Base-by-base conservation (phyloP, 1,140 invertebrate genomes). In the Brachionus rubens region DNA sequence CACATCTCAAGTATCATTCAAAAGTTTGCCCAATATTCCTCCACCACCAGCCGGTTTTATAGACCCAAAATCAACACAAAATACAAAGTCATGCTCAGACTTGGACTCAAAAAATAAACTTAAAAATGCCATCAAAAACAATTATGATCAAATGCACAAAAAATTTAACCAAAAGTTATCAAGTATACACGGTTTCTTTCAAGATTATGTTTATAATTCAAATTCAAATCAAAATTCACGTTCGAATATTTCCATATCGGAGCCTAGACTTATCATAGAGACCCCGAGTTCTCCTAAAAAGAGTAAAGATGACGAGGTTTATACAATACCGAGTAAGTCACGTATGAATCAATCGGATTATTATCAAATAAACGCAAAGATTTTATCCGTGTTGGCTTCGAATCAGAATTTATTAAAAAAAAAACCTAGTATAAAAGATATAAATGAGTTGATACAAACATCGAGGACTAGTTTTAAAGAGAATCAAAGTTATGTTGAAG, bases 341-440 rank as follows among this genome's bases (percentile, higher is more conserved):
- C 33, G 36, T 10, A 16, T 16, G 3, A 65, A 43, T 41, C 28
- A 65, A 65, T 65, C 59, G 43, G 59, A 65, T 19, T 65, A 65
- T 14, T 65, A 65, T 43, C 59, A 65, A 65, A 43, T 65, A 65
- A 65, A 43, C 21, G 36, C 59, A 3, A 65, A 65, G 26, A 65
- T 65, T 43, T 28, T 65, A 14, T 65, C 59, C 19, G 40, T 43
- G 3, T 14, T 65, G 19, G 59, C 59, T 21, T 65, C 59, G 16
- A 65, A 65, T 43, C 30, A 59, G 9, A 59, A 36, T 59, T 16
- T 36, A 16, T 19, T 59, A 0, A 59, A 59, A 59, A 59, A 59
- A 59, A 59, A 59, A 30, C 9, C 54, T n/a, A 36, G 28, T 28
- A 36, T 59, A 1, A 59, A 59, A 59, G 54, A 59, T 40, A 19